These are phyloP conservation scores for Gasterosteus nipponicus DNA, from an alignment of 2,113 vertebrate species.

Conservation along the genomic window DNA sequence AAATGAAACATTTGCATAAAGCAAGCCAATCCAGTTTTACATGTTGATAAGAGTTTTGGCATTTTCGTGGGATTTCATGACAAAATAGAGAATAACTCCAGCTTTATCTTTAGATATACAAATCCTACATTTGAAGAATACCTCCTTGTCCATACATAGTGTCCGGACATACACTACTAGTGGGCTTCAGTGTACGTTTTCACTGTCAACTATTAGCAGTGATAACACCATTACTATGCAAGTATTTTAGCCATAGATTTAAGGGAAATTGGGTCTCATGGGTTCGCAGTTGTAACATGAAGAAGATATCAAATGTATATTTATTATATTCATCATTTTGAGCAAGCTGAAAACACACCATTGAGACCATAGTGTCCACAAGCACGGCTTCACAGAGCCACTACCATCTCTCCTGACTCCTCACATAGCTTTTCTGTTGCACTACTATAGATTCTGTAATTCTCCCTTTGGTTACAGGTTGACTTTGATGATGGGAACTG, in stretches of 20 bases:
- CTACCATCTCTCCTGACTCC: not conserved
- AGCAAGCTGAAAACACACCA: too few relatives aligned
- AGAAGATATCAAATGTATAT: too few relatives aligned
- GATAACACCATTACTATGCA: not conserved
- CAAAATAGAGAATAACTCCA: not conserved
- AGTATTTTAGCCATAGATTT: too few relatives aligned
- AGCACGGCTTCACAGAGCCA: slow-evolving; percentile 14
- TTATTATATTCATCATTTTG: too few relatives aligned
- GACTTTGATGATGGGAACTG: slow-evolving; percentile 87
- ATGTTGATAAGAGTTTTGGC: too few relatives aligned
- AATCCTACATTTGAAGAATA: not conserved
- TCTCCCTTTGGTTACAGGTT: slow-evolving; percentile 66
- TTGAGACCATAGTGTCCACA: not conserved
- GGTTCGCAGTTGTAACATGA: too few relatives aligned
- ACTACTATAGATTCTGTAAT: not conserved
- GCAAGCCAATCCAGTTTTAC: too few relatives aligned
- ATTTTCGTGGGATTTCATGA: too few relatives aligned
- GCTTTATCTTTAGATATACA: not conserved
- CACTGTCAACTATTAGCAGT: not conserved
- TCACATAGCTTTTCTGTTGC: not conserved
- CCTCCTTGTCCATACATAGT: not conserved
- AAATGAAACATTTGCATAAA: too few relatives aligned
- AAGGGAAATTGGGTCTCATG: too few relatives aligned
- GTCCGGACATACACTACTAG: not conserved
- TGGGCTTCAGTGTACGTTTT: not conserved